A percentile compares a stretch with the other conserved stretches of the same genome.
Evolutionary conservation across 2,797 vertebrate species (phyloP).

Genomic region (Enteromius fasciolatus): DNA sequence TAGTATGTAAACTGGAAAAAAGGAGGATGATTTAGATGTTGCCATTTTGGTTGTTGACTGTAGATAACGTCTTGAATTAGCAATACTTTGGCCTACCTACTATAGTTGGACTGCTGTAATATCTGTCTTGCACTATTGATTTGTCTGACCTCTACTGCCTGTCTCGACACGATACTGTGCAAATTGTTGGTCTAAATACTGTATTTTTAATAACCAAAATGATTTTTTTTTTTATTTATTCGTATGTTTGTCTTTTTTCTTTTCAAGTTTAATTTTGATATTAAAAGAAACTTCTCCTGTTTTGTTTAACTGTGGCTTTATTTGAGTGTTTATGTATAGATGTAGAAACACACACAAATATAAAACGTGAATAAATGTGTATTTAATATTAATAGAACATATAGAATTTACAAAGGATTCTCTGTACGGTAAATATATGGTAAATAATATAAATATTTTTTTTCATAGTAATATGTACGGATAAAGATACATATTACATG

Average conservation of each 20-base stretch:
- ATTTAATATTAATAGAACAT: neutral
- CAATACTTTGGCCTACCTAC: slow-evolving; percentile 49
- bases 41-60: neutral
- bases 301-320: neutral
- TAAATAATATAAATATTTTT: neutral
- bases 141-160: slow-evolving; percentile 65
- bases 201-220: slow-evolving; percentile 66
- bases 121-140: slow-evolving; percentile 77
- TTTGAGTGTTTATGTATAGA: neutral
- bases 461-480: neutral
- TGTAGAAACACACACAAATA: neutral
- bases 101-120: slow-evolving; percentile 71
- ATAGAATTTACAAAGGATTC: neutral
- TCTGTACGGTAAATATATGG: neutral
- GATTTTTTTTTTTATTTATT: slow-evolving; percentile 72
- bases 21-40: neutral
- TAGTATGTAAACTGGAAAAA: slow-evolving; percentile 40
- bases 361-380: neutral
- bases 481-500: neutral
- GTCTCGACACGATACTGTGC: slow-evolving; percentile 63
- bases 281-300: slow-evolving; percentile 65
- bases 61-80: slow-evolving; percentile 32
- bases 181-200: slow-evolving; percentile 59
- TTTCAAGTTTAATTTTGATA: slow-evolving; percentile 72
- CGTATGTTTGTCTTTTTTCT: slow-evolving; percentile 53